These are phyloP conservation scores for Neosilurus mollespiculum DNA, from an alignment of 2,797 vertebrate genomes.

Conservation along the genomic window DNA sequence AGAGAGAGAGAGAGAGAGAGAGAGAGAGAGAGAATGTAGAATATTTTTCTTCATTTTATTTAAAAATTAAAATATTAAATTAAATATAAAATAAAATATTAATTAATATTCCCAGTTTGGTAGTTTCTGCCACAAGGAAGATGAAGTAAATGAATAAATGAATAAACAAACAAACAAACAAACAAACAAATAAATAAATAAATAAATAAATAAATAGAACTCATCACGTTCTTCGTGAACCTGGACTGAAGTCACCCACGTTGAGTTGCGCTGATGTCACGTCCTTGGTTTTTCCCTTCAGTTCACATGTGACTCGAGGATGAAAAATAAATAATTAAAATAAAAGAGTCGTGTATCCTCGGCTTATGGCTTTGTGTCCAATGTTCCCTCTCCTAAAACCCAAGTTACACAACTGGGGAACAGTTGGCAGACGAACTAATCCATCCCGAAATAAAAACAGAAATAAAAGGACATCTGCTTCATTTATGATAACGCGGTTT, in stretches of 20 bases:
- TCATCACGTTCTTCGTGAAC: neutral
- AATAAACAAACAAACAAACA: too few relatives aligned
- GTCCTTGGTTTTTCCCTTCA: neutral
- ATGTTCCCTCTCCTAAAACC: conserved; percentile 59
- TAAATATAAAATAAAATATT: too few relatives aligned
- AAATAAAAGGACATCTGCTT: conserved; percentile 69
- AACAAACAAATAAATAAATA: too few relatives aligned
- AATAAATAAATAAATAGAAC: neutral
- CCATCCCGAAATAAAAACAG: conserved; percentile 56
- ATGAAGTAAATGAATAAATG: too few relatives aligned
- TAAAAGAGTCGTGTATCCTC: conserved; percentile 31
- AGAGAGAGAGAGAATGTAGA: too few relatives aligned
- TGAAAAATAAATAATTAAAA: conserved; percentile 42
- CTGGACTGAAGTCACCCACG: neutral
- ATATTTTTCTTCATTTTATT: too few relatives aligned
- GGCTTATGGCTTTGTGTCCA: conserved; percentile 65
- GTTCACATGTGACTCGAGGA: conserved; percentile 52
- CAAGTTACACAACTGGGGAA: conserved; percentile 69
- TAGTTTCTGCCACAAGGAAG: too few relatives aligned
- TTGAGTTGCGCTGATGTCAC: neutral
- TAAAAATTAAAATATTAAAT: too few relatives aligned
- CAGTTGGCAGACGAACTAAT: conserved; percentile 72
- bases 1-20: too few relatives aligned
- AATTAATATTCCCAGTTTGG: too few relatives aligned
- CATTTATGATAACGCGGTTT: conserved; percentile 69